Evolutionary conservation across 2,797 vertebrate species (phyloP), one percentile per base, ranked within the genome.

Genomic region (Botia kubotai): DNA sequence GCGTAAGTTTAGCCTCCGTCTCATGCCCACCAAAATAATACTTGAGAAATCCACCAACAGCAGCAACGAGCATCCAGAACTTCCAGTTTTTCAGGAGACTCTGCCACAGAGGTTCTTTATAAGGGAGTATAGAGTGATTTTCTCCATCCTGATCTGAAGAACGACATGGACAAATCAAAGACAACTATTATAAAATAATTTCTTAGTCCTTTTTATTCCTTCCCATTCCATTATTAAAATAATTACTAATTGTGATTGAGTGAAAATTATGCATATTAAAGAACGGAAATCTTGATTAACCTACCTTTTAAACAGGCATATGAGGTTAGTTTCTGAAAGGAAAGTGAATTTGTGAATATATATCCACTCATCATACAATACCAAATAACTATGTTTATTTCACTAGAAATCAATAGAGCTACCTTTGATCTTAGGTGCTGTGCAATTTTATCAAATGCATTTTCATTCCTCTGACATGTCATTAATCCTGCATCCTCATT

Each of bases 251-350:
- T 39, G 36, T 39, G 36, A 43, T 4, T 6, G 39, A 55, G 52
- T 55, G 17, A 55, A 19, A 17, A 55, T 6, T n/a, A 6, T 55
- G 17, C n/a, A 6, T n/a, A 48, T 4, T 17, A 62, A 62, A 8
- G n/a, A 5, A 63, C 13, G 17, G 6, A 58, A 23, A 21, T 16
- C 55, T 72, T 4, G 13, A 33, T 19, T 62, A 14, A 4, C 58
- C 2, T 71, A 79, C 77, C 55, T 79, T 26, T 52, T 10, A 55
- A 73, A 55, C 43, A 84, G 52, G 73, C 26, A 84, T 75, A 55
- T n/a, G 16, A 58, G 55, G 55, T 58, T 58, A 4, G 10, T 21
- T 10, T 21, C 75, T 77, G 14, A 3, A 77, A 57, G 1, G 12
- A 36, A 77, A 68, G 21, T 68, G 1, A 57, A 57, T 23, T 46